Evolutionary conservation across 2,113 vertebrate genomes (phyloP).

Genomic region (Triplophysa tibetana): DNA sequence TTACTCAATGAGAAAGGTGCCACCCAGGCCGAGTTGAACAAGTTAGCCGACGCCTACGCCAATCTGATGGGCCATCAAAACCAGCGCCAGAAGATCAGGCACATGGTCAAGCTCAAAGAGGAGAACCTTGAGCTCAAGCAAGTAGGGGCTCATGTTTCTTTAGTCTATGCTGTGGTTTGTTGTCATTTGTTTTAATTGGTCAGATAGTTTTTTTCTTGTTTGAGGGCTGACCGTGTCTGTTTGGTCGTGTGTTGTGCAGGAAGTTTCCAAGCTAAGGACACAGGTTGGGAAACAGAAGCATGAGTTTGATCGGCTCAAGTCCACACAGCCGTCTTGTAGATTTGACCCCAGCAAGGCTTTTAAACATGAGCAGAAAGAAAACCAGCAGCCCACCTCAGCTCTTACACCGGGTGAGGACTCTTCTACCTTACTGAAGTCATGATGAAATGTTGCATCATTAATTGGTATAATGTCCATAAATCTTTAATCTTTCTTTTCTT

Average conservation of each 20-base stretch:
- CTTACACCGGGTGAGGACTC: conserved; percentile 79
- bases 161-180: neutral
- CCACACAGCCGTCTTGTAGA: conserved; percentile 62
- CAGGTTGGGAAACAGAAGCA: conserved; percentile 76
- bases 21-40: conserved; percentile 88
- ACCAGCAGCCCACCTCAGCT: conserved; percentile 67
- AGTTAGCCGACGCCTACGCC: conserved; percentile 85
- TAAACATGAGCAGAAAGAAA: conserved; percentile 86
- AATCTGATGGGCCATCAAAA: conserved; percentile 94
- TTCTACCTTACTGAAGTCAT: too few species aligned
- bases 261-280: conserved; percentile 79
- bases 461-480: neutral
- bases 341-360: conserved; percentile 93
- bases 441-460: too few species aligned
- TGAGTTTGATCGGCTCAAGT: conserved; percentile 77
- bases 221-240: neutral
- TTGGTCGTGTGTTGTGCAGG: conserved; percentile 69
- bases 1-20: conserved; percentile 85
- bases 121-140: conserved; percentile 86
- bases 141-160: conserved; percentile 67
- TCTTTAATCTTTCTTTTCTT: neutral
- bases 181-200: neutral
- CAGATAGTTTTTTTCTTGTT: neutral
- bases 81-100: conserved; percentile 96
- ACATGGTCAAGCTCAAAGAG: conserved; percentile 92